Base-by-base conservation (phyloP, 2,888 invertebrate genomes). In the Xiphydria camelus region DNA sequence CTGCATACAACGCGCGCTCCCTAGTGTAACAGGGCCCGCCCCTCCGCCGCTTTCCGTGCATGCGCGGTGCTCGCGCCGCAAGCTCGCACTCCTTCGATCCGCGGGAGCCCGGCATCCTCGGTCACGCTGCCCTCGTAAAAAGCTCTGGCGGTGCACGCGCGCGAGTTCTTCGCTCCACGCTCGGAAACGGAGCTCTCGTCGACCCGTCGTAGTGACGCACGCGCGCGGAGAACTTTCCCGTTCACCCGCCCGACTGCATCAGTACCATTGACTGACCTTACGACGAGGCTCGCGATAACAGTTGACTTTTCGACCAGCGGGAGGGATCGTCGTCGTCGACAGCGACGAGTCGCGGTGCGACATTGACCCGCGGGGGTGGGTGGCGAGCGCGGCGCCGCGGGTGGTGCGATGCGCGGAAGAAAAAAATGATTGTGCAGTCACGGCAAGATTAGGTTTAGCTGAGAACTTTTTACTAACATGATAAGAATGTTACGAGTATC, bases 81-180 rank as follows among this genome's bases (percentile, higher is more conserved):
- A 52, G 45, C 57, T 57, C 47, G 59, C 49, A 57, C 57, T 57
- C 54, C 53, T 66, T 65, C 66, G 64, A 66, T 65, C 65, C 56
- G 52, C 35, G 45, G 53, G 48, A 51, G 50, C 45, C 45, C 42
- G 49, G 41, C 45, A 47, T 44, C 34, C 55, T 55, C 47, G 29
- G 37, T 25, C 43, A 39, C 40, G 33, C 45, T 41, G 34, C 23
- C 46, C 36, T 44, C 45, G 20, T 14, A 29, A 31, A 46, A 48
- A 50, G 55, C 40, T 50, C 40, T 25, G 20, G n/a, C 44, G 41
- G 18, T 49, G 51, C 55, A 49, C 46, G 45, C 36, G 41, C 47
- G 31, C 29, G 38, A 39, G 39, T 40, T 15, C 19, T 41, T 35
- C 43, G 37, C 23, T 39, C 41, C 42, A 29, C 29, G 15, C 15